phyloP scores from a whole-genome alignment of 2,888 invertebrate genomes.

The Spialia ferax region DNA sequence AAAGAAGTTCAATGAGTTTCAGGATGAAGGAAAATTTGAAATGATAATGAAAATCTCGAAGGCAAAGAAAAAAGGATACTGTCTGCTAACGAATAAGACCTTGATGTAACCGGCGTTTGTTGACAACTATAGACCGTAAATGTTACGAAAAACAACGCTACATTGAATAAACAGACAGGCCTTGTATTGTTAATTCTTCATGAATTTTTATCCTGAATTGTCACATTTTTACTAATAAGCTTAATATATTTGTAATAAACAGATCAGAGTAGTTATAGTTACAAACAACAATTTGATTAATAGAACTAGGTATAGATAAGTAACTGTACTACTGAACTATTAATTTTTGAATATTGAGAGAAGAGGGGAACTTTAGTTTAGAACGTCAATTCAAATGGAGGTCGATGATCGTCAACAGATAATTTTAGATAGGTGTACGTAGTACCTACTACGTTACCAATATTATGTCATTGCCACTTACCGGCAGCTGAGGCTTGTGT shows the following conservation, averaged over 20 bases:
- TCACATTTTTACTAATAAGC: too few relatives aligned
- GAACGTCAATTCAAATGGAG: constrained; percentile 3
- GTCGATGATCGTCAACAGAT: constrained; percentile 13
- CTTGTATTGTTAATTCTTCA: neutral
- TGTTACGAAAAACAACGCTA: constrained; percentile 1
- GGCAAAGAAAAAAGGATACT: constrained; percentile 27
- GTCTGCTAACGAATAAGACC: constrained; percentile 21
- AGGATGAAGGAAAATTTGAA: constrained; percentile 9
- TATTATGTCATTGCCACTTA: constrained; percentile 15
- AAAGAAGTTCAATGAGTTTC: constrained; percentile 12
- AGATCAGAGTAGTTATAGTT: too few relatives aligned
- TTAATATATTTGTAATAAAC: too few relatives aligned
- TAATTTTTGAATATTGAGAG: too few relatives aligned
- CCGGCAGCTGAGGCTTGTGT: neutral
- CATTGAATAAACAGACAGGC: neutral
- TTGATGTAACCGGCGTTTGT: constrained; percentile 26
- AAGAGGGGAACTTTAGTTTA: too few relatives aligned
- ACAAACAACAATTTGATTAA: too few relatives aligned
- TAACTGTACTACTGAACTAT: too few relatives aligned
- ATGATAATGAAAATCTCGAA: constrained; percentile 1
- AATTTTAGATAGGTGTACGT: constrained; percentile 7
- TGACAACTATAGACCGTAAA: neutral
- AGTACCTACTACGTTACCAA: constrained; percentile 7
- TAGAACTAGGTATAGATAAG: too few relatives aligned
- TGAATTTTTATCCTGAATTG: too few relatives aligned